Conservation (phyloP, 2,797 vertebrate species). For the Jordanella pulchra region DNA sequence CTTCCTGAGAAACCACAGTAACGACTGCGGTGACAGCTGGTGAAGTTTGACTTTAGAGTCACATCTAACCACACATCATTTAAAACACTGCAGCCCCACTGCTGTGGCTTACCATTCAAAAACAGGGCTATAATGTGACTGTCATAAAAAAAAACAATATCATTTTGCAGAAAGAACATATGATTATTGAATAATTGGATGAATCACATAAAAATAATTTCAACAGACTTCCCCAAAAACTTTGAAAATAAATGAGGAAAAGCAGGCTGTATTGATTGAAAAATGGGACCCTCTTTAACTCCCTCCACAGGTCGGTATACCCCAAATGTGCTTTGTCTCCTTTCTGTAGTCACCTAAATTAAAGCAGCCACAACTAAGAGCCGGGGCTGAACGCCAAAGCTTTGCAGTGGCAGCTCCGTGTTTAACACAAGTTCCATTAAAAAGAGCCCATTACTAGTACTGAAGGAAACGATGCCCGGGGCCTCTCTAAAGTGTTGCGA, state of each 20-base stretch:
- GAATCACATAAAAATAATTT: conserved; percentile 39
- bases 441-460: conserved; percentile 84
- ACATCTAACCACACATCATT: conserved; percentile 41
- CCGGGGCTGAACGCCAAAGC: conserved; percentile 76
- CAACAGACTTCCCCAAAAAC: conserved; percentile 26
- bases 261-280: conserved; percentile 14
- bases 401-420: conserved; percentile 78
- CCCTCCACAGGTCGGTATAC: conserved; percentile 26
- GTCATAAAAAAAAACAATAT: conserved; percentile 4
- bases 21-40: conserved; percentile 50
- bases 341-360: conserved; percentile 77
- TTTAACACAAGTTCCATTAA: conserved; percentile 87
- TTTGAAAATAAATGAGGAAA: conserved; percentile 27
- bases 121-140: conserved; percentile 9
- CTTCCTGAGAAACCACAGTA: conserved; percentile 51
- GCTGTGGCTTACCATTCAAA: conserved; percentile 21
- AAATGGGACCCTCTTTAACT: conserved; percentile 51
- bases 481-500: conserved; percentile 81
- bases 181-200: conserved; percentile 10
- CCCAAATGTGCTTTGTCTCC: conserved; percentile 66
- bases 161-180: conserved; percentile 4
- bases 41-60: conserved; percentile 43
- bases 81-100: conserved; percentile 30
- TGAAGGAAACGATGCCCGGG: conserved; percentile 80
- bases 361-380: conserved; percentile 78